Evolutionary conservation across 2,888 invertebrate genomes (phyloP), one percentile per base, ranked within the genome.

Genomic region (Schrankia costaestrigalis): DNA sequence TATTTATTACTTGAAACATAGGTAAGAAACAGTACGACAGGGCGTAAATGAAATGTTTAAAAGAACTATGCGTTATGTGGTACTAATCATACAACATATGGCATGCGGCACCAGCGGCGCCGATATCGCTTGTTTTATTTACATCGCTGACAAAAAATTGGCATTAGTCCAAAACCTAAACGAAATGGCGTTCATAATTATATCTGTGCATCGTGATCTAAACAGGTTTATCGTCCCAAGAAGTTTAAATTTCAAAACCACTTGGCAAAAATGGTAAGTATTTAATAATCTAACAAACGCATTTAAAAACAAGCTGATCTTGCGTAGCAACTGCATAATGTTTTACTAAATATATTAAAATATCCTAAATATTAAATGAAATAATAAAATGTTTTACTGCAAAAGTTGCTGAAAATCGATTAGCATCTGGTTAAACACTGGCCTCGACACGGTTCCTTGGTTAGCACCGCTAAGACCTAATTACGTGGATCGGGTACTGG

Each of bases 121-220:
- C 78, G 66, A 72, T 70, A 69, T 61, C 56, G 58, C 66, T 63
- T 64, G 70, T 70, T 79, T 77, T 78, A 80, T 83, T 81, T 78
- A 78, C 79, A 81, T 67, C 67, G 41, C 66, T 40, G 53, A 55
- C 59, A 73, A 82, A 82, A 80, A 77, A 70, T 81, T 84, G 85
- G 85, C 84, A 69, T 43, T 31, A 48, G 31, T 72, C 83, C 83
- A 75, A 72, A 67, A 59, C 54, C 44, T 58, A 56, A 56, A 56
- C 64, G 59, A 53, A 58, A 63, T 50, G 54, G 61, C 56, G 59
- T 56, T 58, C 55, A 56, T 56, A 61, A 57, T 58, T 58, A 65
- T 68, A 71, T 67, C 63, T 57, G 47, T 40, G 46, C 56, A 57
- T 65, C 63, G 60, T 63, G 54, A 53, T 52, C 50, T 52, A 64